phyloP scores from a whole-genome alignment of 2,797 vertebrate species.

The Amblyopsis hoosieri region DNA sequence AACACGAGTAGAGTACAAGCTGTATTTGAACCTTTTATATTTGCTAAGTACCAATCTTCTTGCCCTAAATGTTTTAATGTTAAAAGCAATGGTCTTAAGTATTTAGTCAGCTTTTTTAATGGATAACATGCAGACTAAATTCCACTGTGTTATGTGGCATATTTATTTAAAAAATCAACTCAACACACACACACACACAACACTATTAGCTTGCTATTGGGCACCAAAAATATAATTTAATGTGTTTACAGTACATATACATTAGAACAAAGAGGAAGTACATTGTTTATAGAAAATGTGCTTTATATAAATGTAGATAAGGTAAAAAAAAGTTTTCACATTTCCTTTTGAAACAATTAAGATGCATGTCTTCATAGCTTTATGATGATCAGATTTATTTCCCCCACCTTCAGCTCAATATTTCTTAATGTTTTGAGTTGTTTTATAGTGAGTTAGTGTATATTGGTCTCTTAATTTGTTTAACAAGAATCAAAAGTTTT shows the following conservation, averaged over 20 bases:
- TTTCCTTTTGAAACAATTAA: conserved; percentile 15
- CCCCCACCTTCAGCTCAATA: not conserved
- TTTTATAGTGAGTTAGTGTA: not conserved
- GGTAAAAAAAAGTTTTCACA: conserved; percentile 12
- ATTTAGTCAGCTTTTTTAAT: not conserved
- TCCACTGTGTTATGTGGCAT: not conserved
- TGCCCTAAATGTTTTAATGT: not conserved
- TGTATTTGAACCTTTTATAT: not conserved
- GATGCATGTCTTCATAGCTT: conserved; percentile 16
- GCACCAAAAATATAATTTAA: conserved; percentile 44
- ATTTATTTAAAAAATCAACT: not conserved
- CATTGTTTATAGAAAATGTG: not conserved
- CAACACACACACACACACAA: not conserved
- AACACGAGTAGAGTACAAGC: not conserved
- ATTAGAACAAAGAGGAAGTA: conserved; percentile 33
- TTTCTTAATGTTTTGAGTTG: too few relatives aligned
- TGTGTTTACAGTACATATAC: conserved; percentile 51
- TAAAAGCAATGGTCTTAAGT: not conserved
- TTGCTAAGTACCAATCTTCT: too few relatives aligned
- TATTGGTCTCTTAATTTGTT: not conserved
- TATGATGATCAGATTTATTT: not conserved
- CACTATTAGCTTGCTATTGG: not conserved
- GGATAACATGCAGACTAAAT: not conserved
- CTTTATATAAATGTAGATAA: not conserved
- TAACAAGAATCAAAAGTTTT: too few relatives aligned